These are phyloP conservation scores for Heliconius hermathena DNA, from an alignment of 1,140 invertebrate species.

Conservation along the genomic window DNA sequence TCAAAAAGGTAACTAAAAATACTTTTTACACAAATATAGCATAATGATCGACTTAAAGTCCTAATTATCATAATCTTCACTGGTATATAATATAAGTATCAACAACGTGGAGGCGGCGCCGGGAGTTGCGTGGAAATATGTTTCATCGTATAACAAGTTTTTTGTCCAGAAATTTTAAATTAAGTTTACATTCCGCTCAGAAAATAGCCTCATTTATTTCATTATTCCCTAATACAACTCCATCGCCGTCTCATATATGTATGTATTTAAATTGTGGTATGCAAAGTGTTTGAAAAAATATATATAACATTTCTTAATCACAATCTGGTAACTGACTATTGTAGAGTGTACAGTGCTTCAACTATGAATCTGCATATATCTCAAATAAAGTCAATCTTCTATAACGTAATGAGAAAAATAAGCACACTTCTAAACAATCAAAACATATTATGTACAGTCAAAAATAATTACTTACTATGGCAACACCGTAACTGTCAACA, in stretches of 20 bases:
- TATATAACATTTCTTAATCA: conserved; percentile 61
- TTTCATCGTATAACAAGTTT: conserved; percentile 19
- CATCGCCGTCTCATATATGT: conserved; percentile 39
- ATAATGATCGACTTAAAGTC: conserved; percentile 75
- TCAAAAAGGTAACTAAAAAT: conserved; percentile 78
- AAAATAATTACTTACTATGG: conserved; percentile 79
- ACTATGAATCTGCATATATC: conserved; percentile 56
- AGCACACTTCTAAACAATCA: conserved; percentile 75
- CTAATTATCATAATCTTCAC: conserved; percentile 69
- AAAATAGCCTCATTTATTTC: conserved; percentile 51
- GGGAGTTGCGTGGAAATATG: conserved; percentile 40
- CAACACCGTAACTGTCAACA: conserved; percentile 79
- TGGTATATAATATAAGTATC: conserved; percentile 69
- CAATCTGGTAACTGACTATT: conserved; percentile 76
- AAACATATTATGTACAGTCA: conserved; percentile 75
- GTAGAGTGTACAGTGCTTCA: conserved; percentile 62
- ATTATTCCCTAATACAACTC: conserved; percentile 44
- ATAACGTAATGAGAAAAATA: conserved; percentile 68
- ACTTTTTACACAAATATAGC: conserved; percentile 68
- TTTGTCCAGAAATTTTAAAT: conserved; percentile 22
- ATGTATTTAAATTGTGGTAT: conserved; percentile 54
- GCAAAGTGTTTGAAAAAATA: conserved; percentile 71
- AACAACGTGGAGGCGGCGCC: conserved; percentile 53
- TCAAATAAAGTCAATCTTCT: conserved; percentile 63
- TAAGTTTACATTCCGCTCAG: conserved; percentile 26